phyloP scores from a whole-genome alignment of 2,888 invertebrate species.

The Poecilobothrus nobilitatus region DNA sequence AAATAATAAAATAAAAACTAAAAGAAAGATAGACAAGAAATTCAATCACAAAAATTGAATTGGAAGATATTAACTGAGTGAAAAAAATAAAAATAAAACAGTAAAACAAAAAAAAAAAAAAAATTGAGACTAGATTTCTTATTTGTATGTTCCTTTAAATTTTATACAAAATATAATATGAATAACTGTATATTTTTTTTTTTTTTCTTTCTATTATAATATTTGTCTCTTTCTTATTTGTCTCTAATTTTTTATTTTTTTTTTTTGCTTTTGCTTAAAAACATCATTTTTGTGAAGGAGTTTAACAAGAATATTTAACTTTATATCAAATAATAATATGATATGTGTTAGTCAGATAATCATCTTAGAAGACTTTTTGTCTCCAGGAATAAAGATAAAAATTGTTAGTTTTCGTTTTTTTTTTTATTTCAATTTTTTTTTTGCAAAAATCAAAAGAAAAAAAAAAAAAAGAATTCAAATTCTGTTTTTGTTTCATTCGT shows the following conservation, averaged over 20 bases:
- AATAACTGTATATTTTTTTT: neutral
- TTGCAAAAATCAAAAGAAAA: neutral
- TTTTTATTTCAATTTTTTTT: neutral
- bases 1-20: neutral
- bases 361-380: neutral
- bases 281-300: neutral
- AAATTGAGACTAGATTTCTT: too few species aligned
- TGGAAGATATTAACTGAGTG: neutral
- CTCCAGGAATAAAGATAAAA: neutral
- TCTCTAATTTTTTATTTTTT: too few species aligned
- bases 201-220: neutral
- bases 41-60: constrained; percentile 1
- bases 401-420: neutral
- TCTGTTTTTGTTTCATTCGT: neutral
- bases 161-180: neutral
- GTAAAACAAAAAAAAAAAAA: neutral
- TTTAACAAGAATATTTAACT: neutral
- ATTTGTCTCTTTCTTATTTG: too few species aligned
- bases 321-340: neutral
- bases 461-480: neutral
- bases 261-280: neutral
- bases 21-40: neutral
- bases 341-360: neutral
- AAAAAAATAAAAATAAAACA: too few species aligned
- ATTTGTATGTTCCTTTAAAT: too few species aligned